A percentile compares a stretch with the other conserved stretches of the same genome.
Evolutionary conservation across 2,113 vertebrate genomes (phyloP).

Genomic region (Zosterops pallidus): DNA sequence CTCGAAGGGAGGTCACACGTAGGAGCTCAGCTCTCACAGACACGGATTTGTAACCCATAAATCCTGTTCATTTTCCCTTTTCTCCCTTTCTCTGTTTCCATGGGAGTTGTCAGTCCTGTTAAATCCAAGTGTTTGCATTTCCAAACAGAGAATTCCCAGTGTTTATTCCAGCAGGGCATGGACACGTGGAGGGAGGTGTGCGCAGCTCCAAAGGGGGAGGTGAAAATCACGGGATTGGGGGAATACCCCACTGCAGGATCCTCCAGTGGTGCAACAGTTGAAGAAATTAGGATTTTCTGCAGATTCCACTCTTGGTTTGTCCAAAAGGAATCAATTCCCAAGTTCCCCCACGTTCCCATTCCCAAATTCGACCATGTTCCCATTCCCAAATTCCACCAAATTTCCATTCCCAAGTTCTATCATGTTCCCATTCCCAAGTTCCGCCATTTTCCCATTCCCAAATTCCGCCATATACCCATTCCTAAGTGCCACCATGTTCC

Average conservation of each 20-base stretch:
- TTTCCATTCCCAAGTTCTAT: neutral
- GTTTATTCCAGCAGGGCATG: neutral
- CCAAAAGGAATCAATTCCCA: neutral
- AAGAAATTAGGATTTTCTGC: neutral
- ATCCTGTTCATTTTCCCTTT: neutral
- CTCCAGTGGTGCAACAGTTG: neutral
- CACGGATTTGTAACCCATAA: neutral
- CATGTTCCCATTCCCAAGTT: neutral
- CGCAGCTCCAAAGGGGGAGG: neutral
- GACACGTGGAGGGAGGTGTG: fast-evolving
- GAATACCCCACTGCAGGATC: neutral
- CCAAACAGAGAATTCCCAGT: neutral
- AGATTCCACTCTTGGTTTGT: neutral
- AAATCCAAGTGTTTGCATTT: neutral
- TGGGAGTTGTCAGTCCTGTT: neutral
- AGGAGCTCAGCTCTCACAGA: neutral
- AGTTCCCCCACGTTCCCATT: neutral
- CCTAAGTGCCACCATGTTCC: too few relatives aligned
- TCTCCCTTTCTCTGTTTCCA: neutral
- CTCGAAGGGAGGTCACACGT: neutral
- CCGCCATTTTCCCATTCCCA: neutral
- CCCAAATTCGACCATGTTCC: neutral
- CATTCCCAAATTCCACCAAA: neutral
- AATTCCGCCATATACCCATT: neutral
- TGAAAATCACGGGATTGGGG: neutral